Conservation (phyloP, 2,113 vertebrate species). For the Neogobius melanostomus region DNA sequence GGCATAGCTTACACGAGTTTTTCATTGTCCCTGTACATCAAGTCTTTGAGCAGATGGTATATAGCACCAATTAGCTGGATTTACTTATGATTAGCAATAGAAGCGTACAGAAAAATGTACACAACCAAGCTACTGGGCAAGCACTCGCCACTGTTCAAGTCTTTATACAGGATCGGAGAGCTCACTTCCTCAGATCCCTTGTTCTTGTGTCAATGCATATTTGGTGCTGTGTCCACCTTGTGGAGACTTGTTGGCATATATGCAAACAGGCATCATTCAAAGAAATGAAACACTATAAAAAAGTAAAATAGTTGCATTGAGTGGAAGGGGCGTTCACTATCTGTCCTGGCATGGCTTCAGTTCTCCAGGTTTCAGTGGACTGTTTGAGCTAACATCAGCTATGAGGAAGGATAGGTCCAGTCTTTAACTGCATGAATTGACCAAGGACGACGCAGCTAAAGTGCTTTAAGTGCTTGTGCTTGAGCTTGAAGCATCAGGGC, state of each 20-base stretch:
- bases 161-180: constrained; percentile 75
- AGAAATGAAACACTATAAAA: constrained; percentile 56
- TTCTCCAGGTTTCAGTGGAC: constrained; percentile 6
- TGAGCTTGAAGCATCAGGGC: constrained; percentile 67
- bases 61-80: constrained; percentile 72
- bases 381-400: constrained; percentile 54
- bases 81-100: constrained; percentile 50
- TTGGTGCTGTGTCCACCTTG: constrained; percentile 70
- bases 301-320: constrained; percentile 63
- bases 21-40: constrained; percentile 67
- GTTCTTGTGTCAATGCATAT: constrained; percentile 67
- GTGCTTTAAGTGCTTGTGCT: constrained; percentile 83
- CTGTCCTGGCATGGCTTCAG: constrained; percentile 61
- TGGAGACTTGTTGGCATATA: constrained; percentile 69
- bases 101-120: constrained; percentile 56
- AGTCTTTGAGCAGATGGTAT: constrained; percentile 66
- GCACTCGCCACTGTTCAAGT: constrained; percentile 75
- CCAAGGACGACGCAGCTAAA: constrained; percentile 71
- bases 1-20: constrained; percentile 69
- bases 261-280: constrained; percentile 60
- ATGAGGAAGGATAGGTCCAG: constrained; percentile 57
- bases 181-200: constrained; percentile 41
- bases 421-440: constrained; percentile 69
- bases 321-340: constrained; percentile 49
- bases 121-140: constrained; percentile 73